Base-by-base conservation (phyloP, 2,888 invertebrate species). In the Leptothorax acervorum region DNA sequence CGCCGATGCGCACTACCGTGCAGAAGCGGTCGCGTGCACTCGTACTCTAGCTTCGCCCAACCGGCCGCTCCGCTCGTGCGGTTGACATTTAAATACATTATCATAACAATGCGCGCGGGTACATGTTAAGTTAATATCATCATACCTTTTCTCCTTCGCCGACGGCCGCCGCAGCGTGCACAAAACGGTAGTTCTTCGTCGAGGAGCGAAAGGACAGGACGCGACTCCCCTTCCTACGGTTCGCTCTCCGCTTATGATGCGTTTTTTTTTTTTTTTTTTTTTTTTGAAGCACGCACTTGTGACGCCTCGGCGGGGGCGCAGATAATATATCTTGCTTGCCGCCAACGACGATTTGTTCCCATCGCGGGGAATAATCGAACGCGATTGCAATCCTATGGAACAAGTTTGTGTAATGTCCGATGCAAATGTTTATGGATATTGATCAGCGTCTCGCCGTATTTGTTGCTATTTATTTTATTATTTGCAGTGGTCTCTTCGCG, bases 61-160 rank as follows among this genome's bases (percentile, higher is more conserved):
- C 83, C 74, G 63, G 28, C 55, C 23, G 23, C 23, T 23, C 81
- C 57, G 15, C 84, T 82, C 87, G 81, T 86, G 85, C 84, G 83
- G 88, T 92, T 93, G 93, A 93, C 92, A 93, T 93, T 94, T 93
- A 92, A 93, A 93, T 93, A 92, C 91, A 93, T 93, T 93, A 93
- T 93, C 93, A 94, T 94, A 93, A 93, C 93, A 94, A 94, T 94
- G 93, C 91, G 85, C 85, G 88, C 91, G 93, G 92, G 90, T 93
- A 91, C 93, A 93, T 92, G 92, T 92, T 90, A 90, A 91, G 92
- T 92, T 93, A 92, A 93, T 93, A 92, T 92, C 91, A 88, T 92
- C 87, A 87, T 91, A 90, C 91, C 90, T 90, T 76, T 87, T 85
- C 86, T 76, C 87, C 73, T 39, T 60, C 73, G 57, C 57, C 45